Base-by-base conservation (phyloP, 2,797 vertebrate species). In the Alca torda region DNA sequence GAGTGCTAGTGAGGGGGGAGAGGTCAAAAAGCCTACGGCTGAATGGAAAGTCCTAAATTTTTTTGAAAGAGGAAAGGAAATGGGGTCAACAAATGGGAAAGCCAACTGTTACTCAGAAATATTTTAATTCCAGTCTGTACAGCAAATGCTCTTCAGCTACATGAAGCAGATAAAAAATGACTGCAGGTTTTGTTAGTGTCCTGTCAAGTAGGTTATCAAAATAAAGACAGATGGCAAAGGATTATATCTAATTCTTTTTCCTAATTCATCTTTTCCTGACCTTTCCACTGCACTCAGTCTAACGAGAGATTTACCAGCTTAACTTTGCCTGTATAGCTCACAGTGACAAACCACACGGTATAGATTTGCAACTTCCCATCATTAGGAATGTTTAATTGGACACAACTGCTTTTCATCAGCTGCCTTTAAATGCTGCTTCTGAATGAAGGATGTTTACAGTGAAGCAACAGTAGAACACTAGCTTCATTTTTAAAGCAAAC, bases 161-260 rank as follows among this genome's bases (percentile, higher is more conserved):
- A 74, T 1, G 45, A 84, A 90, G 53, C 83, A 89, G 93, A 80
- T 86, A 88, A 90, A 93, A 92, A 85, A 74, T 20, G 13, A 41
- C 88, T 87, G 64, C 64, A 69, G 64, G 51, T 93, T 87, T 95
- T 68, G 77, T 41, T 28, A 69, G 65, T 67, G 43, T 78, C 60
- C 84, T 65, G 50, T 83, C 31, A 75, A 94, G 70, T 23, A 90
- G 88, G 82, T 90, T 96, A 69, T 69, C 82, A 94, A 94, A 93
- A 94, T 91, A 96, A 95, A 86, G 94, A 89, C 95, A 96, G 94
- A 92, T 69, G 24, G 79, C 84, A 84, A 94, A 90, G 93, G 95
- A 86, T 96, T 96, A 95, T 59, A 63, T 74, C 67, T 89, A 90
- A 95, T 88, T 95, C 60, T 90, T 94, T 79, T 87, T 75, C 39